Evolutionary conservation across 2,113 vertebrate genomes (phyloP).

Genomic region (Onychorhynchus coronatus): DNA sequence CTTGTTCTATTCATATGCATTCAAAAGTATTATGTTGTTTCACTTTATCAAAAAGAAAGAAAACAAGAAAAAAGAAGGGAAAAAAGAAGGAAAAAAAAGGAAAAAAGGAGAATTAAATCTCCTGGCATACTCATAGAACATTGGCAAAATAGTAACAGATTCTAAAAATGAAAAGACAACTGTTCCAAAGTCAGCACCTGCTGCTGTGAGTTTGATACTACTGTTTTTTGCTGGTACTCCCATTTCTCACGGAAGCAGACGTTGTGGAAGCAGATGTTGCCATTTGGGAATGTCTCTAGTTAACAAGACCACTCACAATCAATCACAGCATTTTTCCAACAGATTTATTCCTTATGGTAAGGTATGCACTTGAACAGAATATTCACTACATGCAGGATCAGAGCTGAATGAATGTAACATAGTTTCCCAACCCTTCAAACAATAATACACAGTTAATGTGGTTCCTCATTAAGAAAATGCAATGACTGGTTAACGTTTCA

Average conservation of each 20-base stretch:
- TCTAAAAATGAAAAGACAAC: slow-evolving; percentile 36
- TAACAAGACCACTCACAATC: slow-evolving; percentile 52
- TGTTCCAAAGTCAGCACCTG: slow-evolving; percentile 61
- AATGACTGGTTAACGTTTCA: slow-evolving; percentile 13
- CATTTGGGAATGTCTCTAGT: slow-evolving; percentile 55
- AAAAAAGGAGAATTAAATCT: neutral
- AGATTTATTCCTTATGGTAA: slow-evolving; percentile 48
- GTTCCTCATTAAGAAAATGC: slow-evolving; percentile 3
- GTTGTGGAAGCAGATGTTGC: slow-evolving; percentile 58
- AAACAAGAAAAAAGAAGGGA: no score
- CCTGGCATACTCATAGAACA: neutral
- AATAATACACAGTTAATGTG: neutral
- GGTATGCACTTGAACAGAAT: slow-evolving; percentile 21
- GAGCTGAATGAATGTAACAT: neutral
- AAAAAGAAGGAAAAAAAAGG: no score
- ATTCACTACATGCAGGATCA: neutral
- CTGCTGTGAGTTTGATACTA: slow-evolving; percentile 35
- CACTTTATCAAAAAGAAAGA: neutral
- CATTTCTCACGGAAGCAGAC: slow-evolving; percentile 60
- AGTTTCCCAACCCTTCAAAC: neutral
- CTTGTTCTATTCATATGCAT: neutral
- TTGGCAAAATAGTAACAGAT: neutral
- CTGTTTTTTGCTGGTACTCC: slow-evolving; percentile 48
- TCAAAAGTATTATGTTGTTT: neutral
- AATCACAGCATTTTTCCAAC: slow-evolving; percentile 54